Evolutionary conservation across 1,140 invertebrate species (phyloP).

Genomic region (Reticulitermes speratus): DNA sequence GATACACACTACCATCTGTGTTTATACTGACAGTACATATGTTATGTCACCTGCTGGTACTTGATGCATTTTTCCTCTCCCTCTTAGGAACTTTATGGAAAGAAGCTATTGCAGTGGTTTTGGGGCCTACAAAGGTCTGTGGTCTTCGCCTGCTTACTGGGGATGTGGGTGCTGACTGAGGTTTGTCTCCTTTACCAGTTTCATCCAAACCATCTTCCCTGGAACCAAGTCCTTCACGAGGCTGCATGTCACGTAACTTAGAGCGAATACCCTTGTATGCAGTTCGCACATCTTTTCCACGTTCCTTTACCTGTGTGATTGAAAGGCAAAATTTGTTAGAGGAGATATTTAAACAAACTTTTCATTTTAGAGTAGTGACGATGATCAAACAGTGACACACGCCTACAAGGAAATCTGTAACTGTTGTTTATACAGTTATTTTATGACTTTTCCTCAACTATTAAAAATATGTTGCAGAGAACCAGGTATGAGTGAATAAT

Average conservation of each 20-base stretch:
- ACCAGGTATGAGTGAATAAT: too few species aligned
- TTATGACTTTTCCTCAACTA: too few species aligned
- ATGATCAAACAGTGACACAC: background rate
- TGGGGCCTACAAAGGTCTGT: slow-evolving; percentile 47
- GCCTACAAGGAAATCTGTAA: background rate
- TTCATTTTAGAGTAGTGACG: slow-evolving; percentile 7
- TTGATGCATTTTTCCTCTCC: background rate
- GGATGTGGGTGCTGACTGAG: slow-evolving; percentile 65
- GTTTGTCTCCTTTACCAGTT: slow-evolving; percentile 41
- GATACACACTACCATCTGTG: background rate
- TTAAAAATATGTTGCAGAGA: too few species aligned
- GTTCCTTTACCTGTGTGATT: slow-evolving; percentile 66
- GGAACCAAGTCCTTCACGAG: slow-evolving; percentile 48
- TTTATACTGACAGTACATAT: too few species aligned
- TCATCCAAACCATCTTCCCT: background rate
- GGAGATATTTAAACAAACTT: background rate
- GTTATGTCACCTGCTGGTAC: background rate
- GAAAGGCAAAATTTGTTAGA: background rate
- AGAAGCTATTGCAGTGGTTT: slow-evolving; percentile 49
- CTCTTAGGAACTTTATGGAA: slow-evolving; percentile 52
- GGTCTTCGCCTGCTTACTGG: slow-evolving; percentile 58
- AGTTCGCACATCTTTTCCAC: slow-evolving; percentile 70
- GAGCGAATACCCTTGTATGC: slow-evolving; percentile 73
- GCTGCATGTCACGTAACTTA: slow-evolving; percentile 53
- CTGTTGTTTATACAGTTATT: too few species aligned